Evolutionary conservation across 1,140 invertebrate species (phyloP), one percentile per base, ranked within the genome.

Genomic region (Steinernema khuongi): DNA sequence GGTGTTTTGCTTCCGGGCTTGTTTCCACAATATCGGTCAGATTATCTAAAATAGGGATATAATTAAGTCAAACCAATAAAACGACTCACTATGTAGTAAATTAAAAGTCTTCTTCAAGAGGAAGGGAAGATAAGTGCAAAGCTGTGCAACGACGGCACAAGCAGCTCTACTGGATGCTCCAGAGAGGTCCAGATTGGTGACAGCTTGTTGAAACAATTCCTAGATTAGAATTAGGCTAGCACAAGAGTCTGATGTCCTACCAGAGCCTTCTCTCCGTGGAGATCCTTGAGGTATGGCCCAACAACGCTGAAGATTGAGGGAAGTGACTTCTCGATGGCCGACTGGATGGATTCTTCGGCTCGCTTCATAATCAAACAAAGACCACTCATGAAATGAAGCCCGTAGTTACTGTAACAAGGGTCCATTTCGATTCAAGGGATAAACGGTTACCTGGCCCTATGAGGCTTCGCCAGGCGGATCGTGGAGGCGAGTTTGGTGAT

Each of bases 201-300:
- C 50, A n/a, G 50, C 50, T 26, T 17, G 50, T 60, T 60, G 50
- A 26, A 60, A 60, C 4, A 60, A 22, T 22, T 60, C 50, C 50
- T 60, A 22, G 19, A 60, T 11, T 2, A 22, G 11, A 60, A 4
- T 60, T 60, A n/a, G 2, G 4, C 14, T 2, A 22, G 4, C 26
- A n/a, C 50, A 22, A 7, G 22, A 4, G 14, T 22, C 7, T 11
- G 2, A 60, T 14, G 4, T 7, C 50, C 14, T 14, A 60, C 50
- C 50, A 60, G 50, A 60, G 50, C 50, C 19, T 60, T 60, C 19
- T 60, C 50, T 60, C 50, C 50, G 22, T 60, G 22, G 50, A 60
- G 22, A 11, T 60, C 50, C 19, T 60, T 60, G 14, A 60, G 26
- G 26, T 60, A 60, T 22, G 50, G 50, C 22, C 50, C 50, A 14